These are phyloP conservation scores for Tenualosa ilisha DNA, from an alignment of 2,797 vertebrate species.

Conservation along the genomic window DNA sequence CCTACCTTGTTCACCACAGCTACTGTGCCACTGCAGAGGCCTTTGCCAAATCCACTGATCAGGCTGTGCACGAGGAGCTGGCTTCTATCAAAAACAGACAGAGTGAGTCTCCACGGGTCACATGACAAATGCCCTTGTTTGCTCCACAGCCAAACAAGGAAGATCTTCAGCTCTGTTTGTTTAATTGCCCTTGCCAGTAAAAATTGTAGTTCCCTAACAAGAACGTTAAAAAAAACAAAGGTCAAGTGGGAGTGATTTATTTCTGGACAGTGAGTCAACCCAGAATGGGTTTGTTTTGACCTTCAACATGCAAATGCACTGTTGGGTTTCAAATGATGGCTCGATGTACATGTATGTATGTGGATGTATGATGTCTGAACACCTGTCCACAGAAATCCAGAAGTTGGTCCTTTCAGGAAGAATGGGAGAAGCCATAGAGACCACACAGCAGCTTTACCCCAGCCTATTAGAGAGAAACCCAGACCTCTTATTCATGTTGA, in stretches of 20 bases:
- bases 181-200: background rate
- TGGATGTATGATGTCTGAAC: background rate
- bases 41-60: constrained; percentile 95
- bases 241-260: background rate
- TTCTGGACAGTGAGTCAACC: background rate
- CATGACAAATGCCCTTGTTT: background rate
- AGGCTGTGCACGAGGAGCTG: constrained; percentile 95
- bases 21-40: constrained; percentile 95
- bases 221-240: background rate
- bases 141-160: constrained; percentile 5
- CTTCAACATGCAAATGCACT: background rate
- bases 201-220: background rate
- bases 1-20: constrained; percentile 96
- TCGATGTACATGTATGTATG: background rate
- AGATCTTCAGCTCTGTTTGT: constrained; percentile 18
- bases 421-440: constrained; percentile 96
- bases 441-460: constrained; percentile 93
- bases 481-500: constrained; percentile 96
- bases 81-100: constrained; percentile 97
- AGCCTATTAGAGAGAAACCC: constrained; percentile 94
- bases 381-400: constrained; percentile 86
- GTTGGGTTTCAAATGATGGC: background rate
- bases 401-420: constrained; percentile 95
- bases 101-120: constrained; percentile 77
- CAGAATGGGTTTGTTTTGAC: background rate